Evolutionary conservation across 2,888 invertebrate species (phyloP), one percentile per base, ranked within the genome.

Genomic region (Philonicus albiceps): DNA sequence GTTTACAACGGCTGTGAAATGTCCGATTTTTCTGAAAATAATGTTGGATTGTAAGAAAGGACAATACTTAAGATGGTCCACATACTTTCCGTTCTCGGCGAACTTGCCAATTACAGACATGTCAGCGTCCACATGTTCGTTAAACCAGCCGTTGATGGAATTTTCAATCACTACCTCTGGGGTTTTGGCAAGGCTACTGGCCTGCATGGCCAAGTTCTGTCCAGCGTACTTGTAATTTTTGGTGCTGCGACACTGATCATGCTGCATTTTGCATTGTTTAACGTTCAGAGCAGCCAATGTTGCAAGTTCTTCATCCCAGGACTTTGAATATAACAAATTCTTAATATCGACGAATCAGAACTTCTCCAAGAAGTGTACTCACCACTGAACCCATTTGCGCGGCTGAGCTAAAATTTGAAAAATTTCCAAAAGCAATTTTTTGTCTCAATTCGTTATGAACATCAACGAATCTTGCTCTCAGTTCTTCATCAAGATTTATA

Each of bases 1-100:
- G 22, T 89, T 87, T 0, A 90, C 90, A 87, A 91, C 88, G 0
- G 89, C 90, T 1, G 91, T 91, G 81, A 91, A 91, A 49, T 91
- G 91, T 0, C 90, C 90, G 80, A 88, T 88, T 27, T 8, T 74
- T 85, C 64, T 87, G 30, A 30, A 86, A 37, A 43, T n/a, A n/a
- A n/a, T n/a, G 86, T 86, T 3, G 3, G 64, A 1, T 55, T 5
- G 11, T 78, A 49, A 78, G 40, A 8, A 19, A 43, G 7, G 19
- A n/a, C n/a, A 55, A 31, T 30, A 31, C 7, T 19, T 27, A 55
- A 74, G 34, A 16, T 6, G 13, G 22, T 30, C n/a, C 27, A n/a
- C 72, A 75, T 19, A 27, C 40, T 76, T 76, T 34, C 11, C 43
- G 31, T 74, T 43, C n/a, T 34, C 13, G n/a, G 30, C 0, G 11